These are phyloP conservation scores for Patella pellucida DNA, from an alignment of 2,888 invertebrate genomes.

Conservation along the genomic window DNA sequence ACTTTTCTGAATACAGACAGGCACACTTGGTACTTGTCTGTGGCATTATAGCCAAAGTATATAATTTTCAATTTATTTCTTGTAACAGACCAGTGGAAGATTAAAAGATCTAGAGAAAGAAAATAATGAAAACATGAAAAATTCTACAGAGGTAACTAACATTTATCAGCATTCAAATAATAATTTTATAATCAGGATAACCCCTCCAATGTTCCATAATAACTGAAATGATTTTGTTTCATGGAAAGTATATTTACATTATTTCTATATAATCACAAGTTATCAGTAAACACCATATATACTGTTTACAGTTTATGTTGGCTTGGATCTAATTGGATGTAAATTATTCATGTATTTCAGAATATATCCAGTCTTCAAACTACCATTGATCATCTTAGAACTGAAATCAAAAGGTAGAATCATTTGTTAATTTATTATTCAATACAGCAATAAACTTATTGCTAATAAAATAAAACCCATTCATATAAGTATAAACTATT, in stretches of 20 bases:
- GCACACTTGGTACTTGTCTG: not conserved
- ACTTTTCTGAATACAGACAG: no score
- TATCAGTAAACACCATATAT: not conserved
- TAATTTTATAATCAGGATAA: no score
- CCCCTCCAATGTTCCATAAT: no score
- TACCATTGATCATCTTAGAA: constrained; percentile 56
- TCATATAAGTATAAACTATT: not conserved
- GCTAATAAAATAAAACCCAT: not conserved
- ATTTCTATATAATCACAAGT: no score
- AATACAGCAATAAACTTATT: no score
- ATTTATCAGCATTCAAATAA: not conserved
- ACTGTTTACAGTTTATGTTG: not conserved
- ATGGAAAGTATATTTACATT: no score
- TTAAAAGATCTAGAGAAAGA: constrained; percentile 66
- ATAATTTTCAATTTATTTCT: constrained; percentile 13
- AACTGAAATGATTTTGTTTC: no score
- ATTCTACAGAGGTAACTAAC: constrained; percentile 59
- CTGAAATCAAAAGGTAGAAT: constrained; percentile 58
- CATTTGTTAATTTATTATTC: no score
- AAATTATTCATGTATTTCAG: constrained; percentile 38
- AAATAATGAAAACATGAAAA: constrained; percentile 59
- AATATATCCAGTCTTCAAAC: constrained; percentile 61
- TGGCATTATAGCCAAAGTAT: not conserved
- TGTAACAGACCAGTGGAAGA: constrained; percentile 60
- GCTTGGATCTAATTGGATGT: not conserved